phyloP scores from a whole-genome alignment of 2,113 vertebrate genomes.

The Bubalus kerabau region DNA sequence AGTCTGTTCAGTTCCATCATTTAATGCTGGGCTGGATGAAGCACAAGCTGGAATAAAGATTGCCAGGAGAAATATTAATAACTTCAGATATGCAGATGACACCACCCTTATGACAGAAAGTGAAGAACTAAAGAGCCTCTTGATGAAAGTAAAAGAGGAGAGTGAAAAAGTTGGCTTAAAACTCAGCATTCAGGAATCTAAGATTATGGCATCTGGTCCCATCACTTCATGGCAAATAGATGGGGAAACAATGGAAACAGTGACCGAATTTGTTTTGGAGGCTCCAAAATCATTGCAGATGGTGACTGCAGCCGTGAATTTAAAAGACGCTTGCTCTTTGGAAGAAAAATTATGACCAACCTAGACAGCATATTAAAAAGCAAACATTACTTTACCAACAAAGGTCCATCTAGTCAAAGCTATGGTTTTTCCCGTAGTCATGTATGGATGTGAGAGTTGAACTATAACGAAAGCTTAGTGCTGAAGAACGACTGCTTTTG shows the following conservation, averaged over 20 bases:
- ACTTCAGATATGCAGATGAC: not conserved
- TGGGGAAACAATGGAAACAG: not conserved
- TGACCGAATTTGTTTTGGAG: not conserved
- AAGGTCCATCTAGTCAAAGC: not conserved
- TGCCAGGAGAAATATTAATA: not conserved
- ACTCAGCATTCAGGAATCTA: not conserved
- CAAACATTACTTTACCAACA: not conserved
- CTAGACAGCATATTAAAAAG: not conserved
- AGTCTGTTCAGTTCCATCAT: not conserved
- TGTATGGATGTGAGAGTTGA: not conserved
- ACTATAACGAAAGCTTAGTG: accelerated
- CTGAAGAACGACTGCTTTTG: not conserved
- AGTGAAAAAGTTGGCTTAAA: not conserved
- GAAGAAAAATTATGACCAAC: not conserved
- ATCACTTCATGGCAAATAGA: not conserved
- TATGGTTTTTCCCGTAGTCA: not conserved
- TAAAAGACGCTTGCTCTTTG: not conserved
- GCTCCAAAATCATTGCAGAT: not conserved
- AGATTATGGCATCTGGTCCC: not conserved
- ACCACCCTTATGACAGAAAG: not conserved
- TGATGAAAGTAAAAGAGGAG: not conserved
- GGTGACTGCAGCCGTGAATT: not conserved
- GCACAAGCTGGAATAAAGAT: not conserved
- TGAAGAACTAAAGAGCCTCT: not conserved
- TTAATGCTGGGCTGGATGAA: not conserved